Conservation (phyloP, 1,140 invertebrate species). For the Sitophilus oryzae region DNA sequence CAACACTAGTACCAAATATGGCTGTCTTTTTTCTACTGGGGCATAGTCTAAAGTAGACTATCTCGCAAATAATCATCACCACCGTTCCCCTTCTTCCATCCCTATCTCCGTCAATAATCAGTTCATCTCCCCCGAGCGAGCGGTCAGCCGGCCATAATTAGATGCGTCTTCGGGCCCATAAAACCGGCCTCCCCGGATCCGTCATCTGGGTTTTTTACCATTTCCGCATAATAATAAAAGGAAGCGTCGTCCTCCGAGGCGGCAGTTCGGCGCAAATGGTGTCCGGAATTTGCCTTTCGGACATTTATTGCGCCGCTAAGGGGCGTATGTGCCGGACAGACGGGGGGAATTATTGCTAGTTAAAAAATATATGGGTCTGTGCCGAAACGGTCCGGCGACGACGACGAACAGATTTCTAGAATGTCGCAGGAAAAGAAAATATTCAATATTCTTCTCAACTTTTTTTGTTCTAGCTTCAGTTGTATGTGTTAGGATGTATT, state of each 20-base stretch:
- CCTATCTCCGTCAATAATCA: constrained; percentile 28
- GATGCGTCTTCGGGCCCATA: constrained; percentile 36
- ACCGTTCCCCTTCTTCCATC: background rate
- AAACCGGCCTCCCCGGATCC: constrained; percentile 31
- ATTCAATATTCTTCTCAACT: no score
- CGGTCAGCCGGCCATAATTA: constrained; percentile 35
- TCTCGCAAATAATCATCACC: no score
- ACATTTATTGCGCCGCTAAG: constrained; percentile 38
- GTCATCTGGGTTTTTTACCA: constrained; percentile 44
- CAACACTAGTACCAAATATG: no score
- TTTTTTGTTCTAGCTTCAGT: no score
- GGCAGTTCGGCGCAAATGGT: constrained; percentile 44
- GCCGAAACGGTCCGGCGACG: no score
- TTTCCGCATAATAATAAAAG: constrained; percentile 45
- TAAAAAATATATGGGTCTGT: constrained; percentile 21
- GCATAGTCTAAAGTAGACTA: no score
- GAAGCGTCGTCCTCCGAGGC: constrained; percentile 30
- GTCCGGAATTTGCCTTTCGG: constrained; percentile 42
- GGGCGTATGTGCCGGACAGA: constrained; percentile 17
- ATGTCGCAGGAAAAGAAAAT: no score
- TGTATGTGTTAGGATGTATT: no score
- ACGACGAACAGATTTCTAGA: no score
- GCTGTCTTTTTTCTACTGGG: no score
- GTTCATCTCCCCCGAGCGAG: constrained; percentile 17
- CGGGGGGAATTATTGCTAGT: constrained; percentile 11